A percentile compares a stretch with the other conserved stretches of the same genome.
phyloP scores from a whole-genome alignment of 2,888 invertebrate species.

The Oithona nana region DNA sequence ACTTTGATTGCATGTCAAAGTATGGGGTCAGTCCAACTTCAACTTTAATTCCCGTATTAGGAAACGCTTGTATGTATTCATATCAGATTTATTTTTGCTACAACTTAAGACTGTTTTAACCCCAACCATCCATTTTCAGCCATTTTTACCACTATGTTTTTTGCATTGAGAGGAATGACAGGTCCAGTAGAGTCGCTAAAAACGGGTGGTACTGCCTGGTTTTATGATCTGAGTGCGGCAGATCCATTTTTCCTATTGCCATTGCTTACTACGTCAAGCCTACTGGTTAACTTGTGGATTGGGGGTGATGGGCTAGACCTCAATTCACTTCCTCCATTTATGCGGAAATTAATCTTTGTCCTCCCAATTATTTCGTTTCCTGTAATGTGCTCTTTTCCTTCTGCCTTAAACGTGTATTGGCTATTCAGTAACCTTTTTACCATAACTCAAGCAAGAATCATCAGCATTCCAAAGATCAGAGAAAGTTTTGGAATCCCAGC shows the following conservation, averaged over 20 bases:
- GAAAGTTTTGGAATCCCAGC: too few relatives aligned
- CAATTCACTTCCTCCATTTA: slow-evolving; percentile 22
- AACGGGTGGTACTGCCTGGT: slow-evolving; percentile 77
- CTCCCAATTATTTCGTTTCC: slow-evolving; percentile 62
- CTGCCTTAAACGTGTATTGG: too few relatives aligned
- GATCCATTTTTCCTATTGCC: slow-evolving; percentile 81
- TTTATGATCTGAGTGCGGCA: slow-evolving; percentile 65
- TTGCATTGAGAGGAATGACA: slow-evolving; percentile 69
- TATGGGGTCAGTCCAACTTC: too few relatives aligned
- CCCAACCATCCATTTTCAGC: too few relatives aligned
- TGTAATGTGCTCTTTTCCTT: slow-evolving; percentile 71
- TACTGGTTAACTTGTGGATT: slow-evolving; percentile 20
- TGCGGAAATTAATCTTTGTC: slow-evolving; percentile 53
- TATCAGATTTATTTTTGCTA: too few relatives aligned
- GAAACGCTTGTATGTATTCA: too few relatives aligned
- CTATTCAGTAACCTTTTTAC: too few relatives aligned
- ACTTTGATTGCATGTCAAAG: too few relatives aligned
- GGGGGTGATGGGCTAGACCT: not conserved
- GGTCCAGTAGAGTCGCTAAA: slow-evolving; percentile 75
- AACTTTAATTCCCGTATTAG: too few relatives aligned
- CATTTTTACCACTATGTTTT: slow-evolving; percentile 79
- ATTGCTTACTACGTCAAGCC: slow-evolving; percentile 44
- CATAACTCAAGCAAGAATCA: too few relatives aligned
- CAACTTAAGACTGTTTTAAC: too few relatives aligned
- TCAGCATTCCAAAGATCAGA: too few relatives aligned